phyloP scores from a whole-genome alignment of 1,140 invertebrate species.

The Camponotus vicinus region DNA sequence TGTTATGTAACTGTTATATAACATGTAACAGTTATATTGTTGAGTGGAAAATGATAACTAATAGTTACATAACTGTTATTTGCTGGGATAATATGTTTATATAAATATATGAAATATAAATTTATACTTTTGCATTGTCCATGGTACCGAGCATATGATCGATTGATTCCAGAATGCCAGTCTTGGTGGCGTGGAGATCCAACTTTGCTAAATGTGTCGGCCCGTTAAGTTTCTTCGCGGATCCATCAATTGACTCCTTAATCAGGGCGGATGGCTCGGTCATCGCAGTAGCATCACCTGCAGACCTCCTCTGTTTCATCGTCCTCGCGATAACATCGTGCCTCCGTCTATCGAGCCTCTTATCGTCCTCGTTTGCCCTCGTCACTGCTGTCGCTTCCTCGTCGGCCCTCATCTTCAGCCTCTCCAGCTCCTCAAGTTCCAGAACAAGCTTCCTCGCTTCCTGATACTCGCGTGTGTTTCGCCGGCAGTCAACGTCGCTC shows the following conservation, averaged over 20 bases:
- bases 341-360: neutral
- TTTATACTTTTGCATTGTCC: constrained; percentile 16
- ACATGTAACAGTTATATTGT: no score
- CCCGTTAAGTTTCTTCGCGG: constrained; percentile 15
- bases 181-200: constrained; percentile 84
- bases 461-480: neutral
- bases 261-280: neutral
- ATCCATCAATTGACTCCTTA: constrained; percentile 38
- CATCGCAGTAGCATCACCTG: neutral
- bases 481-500: neutral
- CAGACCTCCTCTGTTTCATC: constrained; percentile 21
- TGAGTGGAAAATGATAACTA: no score
- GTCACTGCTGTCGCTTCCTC: neutral
- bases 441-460: neutral
- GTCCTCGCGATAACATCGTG: neutral
- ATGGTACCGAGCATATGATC: constrained; percentile 70
- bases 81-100: neutral
- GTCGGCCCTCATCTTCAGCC: neutral
- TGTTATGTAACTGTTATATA: no score
- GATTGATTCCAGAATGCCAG: constrained; percentile 83
- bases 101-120: neutral
- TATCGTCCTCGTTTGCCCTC: neutral
- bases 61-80: no score
- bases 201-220: constrained; percentile 64
- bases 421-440: constrained; percentile 13